phyloP scores from a whole-genome alignment of 2,797 vertebrate species.

The Acipenser oxyrinchus region DNA sequence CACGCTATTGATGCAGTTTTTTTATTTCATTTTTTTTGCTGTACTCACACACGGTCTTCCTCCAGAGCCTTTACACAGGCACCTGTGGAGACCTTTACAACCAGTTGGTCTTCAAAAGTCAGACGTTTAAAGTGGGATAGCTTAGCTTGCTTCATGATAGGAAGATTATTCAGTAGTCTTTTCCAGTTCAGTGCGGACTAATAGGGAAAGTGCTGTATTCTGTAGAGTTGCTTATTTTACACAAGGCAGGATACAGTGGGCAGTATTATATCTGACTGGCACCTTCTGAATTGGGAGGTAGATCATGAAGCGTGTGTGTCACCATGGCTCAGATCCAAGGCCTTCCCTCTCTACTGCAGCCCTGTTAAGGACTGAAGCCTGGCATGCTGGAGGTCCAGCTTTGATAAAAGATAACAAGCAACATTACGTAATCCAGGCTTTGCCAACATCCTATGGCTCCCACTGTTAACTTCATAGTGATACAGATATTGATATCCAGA shows the following conservation, averaged over 20 bases:
- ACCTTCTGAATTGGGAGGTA: too few relatives aligned
- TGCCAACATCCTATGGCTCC: not conserved
- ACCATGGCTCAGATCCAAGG: not conserved
- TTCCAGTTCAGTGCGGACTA: not conserved
- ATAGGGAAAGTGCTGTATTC: not conserved
- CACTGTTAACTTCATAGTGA: constrained; percentile 6
- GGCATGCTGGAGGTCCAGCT: not conserved
- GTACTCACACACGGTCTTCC: not conserved
- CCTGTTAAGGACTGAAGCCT: not conserved
- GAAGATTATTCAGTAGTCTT: not conserved
- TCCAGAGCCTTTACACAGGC: not conserved
- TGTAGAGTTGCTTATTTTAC: not conserved
- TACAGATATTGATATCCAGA: constrained; percentile 23
- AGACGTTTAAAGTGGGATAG: not conserved
- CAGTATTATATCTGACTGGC: too few relatives aligned
- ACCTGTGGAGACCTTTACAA: not conserved
- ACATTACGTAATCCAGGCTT: not conserved
- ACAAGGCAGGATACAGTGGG: too few relatives aligned
- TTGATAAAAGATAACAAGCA: constrained; percentile 1
- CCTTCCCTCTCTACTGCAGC: not conserved
- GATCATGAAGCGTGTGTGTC: not conserved
- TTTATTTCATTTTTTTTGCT: not conserved
- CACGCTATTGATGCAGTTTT: not conserved
- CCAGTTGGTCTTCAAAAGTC: not conserved
- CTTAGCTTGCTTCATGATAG: not conserved